Conservation (phyloP, 2,113 vertebrate species). For the Bos indicus region DNA sequence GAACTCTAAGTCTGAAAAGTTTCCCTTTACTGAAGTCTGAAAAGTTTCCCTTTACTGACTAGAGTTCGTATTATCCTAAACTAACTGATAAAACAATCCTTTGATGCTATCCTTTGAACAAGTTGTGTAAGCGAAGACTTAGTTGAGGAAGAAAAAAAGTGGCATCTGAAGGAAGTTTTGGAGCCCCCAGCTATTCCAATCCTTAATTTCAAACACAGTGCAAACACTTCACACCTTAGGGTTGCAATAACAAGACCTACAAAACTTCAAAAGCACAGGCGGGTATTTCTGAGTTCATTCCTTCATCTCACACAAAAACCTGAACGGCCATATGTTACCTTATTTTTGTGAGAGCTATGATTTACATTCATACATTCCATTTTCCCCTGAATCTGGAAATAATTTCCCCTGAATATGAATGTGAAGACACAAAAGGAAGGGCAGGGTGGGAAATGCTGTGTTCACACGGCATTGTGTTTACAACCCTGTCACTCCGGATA, state of each 20-base stretch:
- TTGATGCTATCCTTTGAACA: slow-evolving; percentile 80
- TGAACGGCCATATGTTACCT: slow-evolving; percentile 42
- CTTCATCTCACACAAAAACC: slow-evolving; percentile 23
- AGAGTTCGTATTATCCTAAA: slow-evolving; percentile 78
- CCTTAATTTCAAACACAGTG: slow-evolving; percentile 55
- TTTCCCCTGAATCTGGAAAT: slow-evolving; percentile 59
- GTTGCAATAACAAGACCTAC: slow-evolving; percentile 50
- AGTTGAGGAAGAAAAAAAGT: slow-evolving; percentile 52
- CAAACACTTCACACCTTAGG: slow-evolving; percentile 60
- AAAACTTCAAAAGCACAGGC: slow-evolving; percentile 37
- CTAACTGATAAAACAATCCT: slow-evolving; percentile 80
- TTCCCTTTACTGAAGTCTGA: slow-evolving; percentile 79
- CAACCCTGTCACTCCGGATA: not conserved
- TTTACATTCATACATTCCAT: slow-evolving; percentile 58
- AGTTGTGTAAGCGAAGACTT: slow-evolving; percentile 71
- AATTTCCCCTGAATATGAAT: slow-evolving; percentile 52
- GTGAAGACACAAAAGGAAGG: not conserved
- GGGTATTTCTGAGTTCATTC: not conserved
- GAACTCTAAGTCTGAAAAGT: slow-evolving; percentile 80
- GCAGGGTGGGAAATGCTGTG: no score
- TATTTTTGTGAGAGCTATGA: slow-evolving; percentile 38
- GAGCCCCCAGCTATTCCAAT: slow-evolving; percentile 65
- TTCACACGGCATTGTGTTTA: not conserved
- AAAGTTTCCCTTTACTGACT: slow-evolving; percentile 79
- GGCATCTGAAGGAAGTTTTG: slow-evolving; percentile 71